phyloP scores from a whole-genome alignment of 2,797 vertebrate species.

The Eulemur rubriventer region DNA sequence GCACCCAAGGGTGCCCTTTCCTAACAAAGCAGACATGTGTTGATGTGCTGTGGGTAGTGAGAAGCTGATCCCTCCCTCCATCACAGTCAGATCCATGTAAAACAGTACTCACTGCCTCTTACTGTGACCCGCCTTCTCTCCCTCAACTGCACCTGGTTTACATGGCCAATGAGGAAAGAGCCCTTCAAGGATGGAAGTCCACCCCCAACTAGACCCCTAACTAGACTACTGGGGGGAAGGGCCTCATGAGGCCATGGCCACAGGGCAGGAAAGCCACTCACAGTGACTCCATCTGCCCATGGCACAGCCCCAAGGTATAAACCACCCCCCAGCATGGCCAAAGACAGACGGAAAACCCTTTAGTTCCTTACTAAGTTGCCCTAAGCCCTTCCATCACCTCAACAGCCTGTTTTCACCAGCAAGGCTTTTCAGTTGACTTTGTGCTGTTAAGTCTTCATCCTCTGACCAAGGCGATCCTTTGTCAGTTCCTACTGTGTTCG shows the following conservation, averaged over 20 bases:
- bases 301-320: too few relatives aligned
- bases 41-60: rapidly evolving
- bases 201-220: too few relatives aligned
- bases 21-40: rapidly evolving
- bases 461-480: neutral
- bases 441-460: constrained; percentile 38
- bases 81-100: rapidly evolving
- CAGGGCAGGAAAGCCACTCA: neutral
- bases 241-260: neutral
- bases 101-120: neutral
- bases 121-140: neutral
- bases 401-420: neutral
- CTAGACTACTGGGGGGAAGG: too few relatives aligned
- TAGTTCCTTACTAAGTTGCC: neutral
- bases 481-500: neutral
- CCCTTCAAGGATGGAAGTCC: neutral
- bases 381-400: neutral
- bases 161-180: neutral
- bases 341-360: constrained; percentile 21
- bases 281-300: neutral
- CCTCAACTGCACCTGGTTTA: neutral
- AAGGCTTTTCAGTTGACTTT: constrained; percentile 32
- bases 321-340: neutral
- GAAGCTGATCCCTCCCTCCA: neutral
- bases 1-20: neutral